Evolutionary conservation across 2,113 vertebrate species (phyloP).

Genomic region (Mustelus asterias): DNA sequence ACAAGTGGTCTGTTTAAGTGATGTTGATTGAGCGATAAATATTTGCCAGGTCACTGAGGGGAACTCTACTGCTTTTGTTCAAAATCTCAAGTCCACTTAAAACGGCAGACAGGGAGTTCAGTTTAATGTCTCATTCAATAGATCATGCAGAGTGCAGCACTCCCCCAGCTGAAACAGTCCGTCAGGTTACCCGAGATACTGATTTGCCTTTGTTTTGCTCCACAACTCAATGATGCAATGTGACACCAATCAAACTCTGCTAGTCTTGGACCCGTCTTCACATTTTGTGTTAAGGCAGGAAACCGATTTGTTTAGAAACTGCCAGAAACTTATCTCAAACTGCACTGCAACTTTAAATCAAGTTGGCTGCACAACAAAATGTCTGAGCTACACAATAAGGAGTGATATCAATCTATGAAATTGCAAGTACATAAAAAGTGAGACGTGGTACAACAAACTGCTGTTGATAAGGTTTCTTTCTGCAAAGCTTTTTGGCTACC

Average conservation of each 20-base stretch:
- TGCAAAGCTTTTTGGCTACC: not conserved
- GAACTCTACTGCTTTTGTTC: not conserved
- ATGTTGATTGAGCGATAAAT: not conserved
- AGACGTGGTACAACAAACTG: not conserved
- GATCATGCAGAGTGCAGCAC: not conserved
- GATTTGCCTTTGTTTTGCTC: not conserved
- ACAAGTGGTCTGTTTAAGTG: not conserved
- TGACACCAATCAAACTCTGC: not conserved
- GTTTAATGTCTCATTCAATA: not conserved
- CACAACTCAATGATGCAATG: not conserved
- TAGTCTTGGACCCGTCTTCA: not conserved
- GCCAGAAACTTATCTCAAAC: not conserved
- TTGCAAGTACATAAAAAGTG: not conserved
- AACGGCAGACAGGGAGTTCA: not conserved
- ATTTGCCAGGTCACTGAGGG: not conserved
- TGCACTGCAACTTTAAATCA: not conserved
- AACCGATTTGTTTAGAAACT: not conserved
- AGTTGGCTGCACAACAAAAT: constrained; percentile 2
- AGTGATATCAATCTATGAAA: not conserved
- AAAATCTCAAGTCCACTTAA: not conserved
- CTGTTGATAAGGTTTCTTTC: not conserved
- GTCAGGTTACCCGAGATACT: not conserved
- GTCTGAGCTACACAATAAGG: not conserved
- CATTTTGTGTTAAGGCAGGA: not conserved
- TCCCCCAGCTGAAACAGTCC: not conserved